Percentiles rank a stretch among this genome's conserved stretches.
These are phyloP conservation scores for Ascaphus truei DNA, from an alignment of 2,113 vertebrate genomes.

Conservation along the genomic window DNA sequence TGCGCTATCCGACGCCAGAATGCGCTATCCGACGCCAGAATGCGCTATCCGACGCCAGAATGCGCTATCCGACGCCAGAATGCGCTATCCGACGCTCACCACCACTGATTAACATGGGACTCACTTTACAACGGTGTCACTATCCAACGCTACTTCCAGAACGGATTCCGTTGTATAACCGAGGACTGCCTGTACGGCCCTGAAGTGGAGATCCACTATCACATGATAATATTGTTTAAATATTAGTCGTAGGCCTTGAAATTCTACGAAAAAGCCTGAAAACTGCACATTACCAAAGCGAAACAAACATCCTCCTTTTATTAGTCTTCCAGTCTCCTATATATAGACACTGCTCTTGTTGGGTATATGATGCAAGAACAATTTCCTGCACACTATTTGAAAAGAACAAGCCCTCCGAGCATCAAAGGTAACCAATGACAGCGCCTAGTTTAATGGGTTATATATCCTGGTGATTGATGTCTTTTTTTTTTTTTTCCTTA, in stretches of 20 bases:
- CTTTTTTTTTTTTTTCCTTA: too few species aligned
- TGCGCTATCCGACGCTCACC: too few species aligned
- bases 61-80: too few species aligned
- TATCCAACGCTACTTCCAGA: too few species aligned
- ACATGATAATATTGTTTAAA: not conserved
- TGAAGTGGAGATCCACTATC: too few species aligned
- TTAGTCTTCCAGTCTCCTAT: not conserved
- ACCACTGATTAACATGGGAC: too few species aligned
- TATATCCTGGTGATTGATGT: not conserved
- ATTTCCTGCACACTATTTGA: conserved; percentile 12
- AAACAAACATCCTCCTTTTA: not conserved
- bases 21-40: too few species aligned
- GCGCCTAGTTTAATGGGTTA: not conserved
- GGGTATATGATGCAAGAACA: not conserved
- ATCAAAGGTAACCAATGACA: not conserved
- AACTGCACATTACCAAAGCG: not conserved
- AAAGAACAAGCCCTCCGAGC: not conserved
- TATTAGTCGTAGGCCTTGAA: not conserved
- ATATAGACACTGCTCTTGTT: not conserved
- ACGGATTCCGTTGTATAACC: too few species aligned
- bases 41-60: too few species aligned
- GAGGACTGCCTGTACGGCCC: too few species aligned
- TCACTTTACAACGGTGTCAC: too few species aligned
- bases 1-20: too few species aligned
- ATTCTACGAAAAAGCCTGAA: not conserved